Evolutionary conservation across 2,888 invertebrate genomes (phyloP), one percentile per base, ranked within the genome.

Genomic region (Eilema depressum): DNA sequence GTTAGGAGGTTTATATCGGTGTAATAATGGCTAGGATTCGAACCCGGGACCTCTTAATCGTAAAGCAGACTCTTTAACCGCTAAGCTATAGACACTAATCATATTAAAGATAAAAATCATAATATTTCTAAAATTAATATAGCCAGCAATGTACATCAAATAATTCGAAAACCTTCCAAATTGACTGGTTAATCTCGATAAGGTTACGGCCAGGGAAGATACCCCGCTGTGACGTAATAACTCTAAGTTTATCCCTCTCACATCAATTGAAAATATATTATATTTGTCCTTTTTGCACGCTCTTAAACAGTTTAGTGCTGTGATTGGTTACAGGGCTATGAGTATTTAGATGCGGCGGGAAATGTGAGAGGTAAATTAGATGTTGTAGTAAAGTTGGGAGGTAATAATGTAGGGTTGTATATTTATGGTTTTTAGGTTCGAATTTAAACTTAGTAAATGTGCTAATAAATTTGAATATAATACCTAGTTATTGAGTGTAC

Each of bases 191-290:
- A 80, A 82, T 80, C 85, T 80, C 78, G 79, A 79, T 83, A 83
- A 82, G 85, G 86, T 92, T 87, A 86, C 85, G 83, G 85, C 78
- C 86, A 82, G 83, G 88, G 91, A 89, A 89, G 93, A 89, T 89
- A 79, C 88, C 95, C 95, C 87, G 95, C 95, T 94, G 95, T 93
- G 95, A 93, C 93, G 94, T 92, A 92, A 93, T 92, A 93, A 91
- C 91, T 93, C 91, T 93, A 87, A 91, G 86, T 89, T 90, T 90
- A 92, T 94, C 93, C 91, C 89, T 89, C 87, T 93, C 93, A 88
- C 89, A 89, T 92, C 91, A 88, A 89, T 89, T 89, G 90, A 89
- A 91, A 91, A 90, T 89, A 90, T 89, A 88, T 90, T 91, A 88
- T 87, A 83, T 88, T 86, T 88, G 87, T 94, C 93, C 89, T 93